These are phyloP conservation scores for Aramus guarauna DNA, from an alignment of 2,113 vertebrate species.

Conservation along the genomic window DNA sequence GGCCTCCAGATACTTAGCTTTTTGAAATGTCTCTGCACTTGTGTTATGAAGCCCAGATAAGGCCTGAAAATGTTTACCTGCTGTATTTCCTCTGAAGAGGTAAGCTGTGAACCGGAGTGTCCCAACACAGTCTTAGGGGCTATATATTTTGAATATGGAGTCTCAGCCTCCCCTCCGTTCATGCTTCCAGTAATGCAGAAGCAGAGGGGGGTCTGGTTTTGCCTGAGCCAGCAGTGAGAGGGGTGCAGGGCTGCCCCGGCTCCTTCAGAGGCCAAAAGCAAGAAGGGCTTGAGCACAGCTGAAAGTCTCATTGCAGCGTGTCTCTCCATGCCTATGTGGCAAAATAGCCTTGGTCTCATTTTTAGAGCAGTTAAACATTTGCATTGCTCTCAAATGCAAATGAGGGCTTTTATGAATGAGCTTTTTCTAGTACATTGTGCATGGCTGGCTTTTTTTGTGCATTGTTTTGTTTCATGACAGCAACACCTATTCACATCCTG, in stretches of 20 bases:
- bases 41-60: not conserved
- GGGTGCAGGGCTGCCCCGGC: not conserved
- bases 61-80: not conserved
- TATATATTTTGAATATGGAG: not conserved
- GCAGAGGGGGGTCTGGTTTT: not conserved
- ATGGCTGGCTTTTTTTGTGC: not conserved
- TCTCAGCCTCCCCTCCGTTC: not conserved
- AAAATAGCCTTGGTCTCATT: not conserved
- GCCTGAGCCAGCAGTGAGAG: not conserved
- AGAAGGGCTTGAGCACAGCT: not conserved
- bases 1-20: not conserved
- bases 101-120: not conserved
- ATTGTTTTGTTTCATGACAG: not conserved
- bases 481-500: not conserved
- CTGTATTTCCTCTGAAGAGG: not conserved
- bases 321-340: not conserved
- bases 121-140: not conserved
- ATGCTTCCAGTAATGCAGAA: not conserved
- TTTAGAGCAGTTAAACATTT: not conserved
- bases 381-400: not conserved
- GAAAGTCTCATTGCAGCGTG: not conserved
- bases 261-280: not conserved
- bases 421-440: not conserved
- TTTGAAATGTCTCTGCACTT: not conserved
- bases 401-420: not conserved